These are phyloP conservation scores for Myoxocephalus aenaeus DNA, from an alignment of 2,797 vertebrate species.

Conservation along the genomic window DNA sequence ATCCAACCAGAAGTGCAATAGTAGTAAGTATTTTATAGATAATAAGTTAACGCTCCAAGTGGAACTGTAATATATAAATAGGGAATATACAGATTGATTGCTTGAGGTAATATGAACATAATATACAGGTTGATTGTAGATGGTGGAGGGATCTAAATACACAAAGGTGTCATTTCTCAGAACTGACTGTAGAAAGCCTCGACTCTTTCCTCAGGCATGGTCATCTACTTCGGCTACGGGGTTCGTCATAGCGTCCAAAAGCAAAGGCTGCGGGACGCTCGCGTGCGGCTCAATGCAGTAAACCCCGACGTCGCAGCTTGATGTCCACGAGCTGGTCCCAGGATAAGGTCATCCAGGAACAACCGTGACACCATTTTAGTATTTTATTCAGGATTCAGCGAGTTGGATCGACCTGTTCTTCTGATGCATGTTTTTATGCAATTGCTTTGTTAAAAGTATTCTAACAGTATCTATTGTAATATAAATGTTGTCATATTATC, in stretches of 20 bases:
- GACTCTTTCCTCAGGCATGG: slow-evolving; percentile 72
- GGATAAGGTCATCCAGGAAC: slow-evolving; percentile 21
- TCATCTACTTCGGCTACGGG: slow-evolving; percentile 86
- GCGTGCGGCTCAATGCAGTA: neutral
- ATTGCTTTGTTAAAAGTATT: neutral
- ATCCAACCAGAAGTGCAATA: no score
- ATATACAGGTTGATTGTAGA: no score
- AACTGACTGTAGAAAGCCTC: neutral
- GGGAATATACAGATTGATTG: no score
- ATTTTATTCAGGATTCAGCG: neutral
- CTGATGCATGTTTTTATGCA: slow-evolving; percentile 7
- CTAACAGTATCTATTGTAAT: neutral
- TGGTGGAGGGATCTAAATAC: neutral
- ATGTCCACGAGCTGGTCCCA: neutral
- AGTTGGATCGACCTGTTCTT: neutral
- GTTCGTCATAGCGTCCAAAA: slow-evolving; percentile 81
- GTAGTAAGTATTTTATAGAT: no score
- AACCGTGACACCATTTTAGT: slow-evolving; percentile 11
- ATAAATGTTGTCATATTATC: neutral
- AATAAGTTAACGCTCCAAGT: no score
- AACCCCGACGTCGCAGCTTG: slow-evolving; percentile 24
- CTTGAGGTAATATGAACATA: no score
- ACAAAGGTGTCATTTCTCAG: neutral
- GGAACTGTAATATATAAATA: no score
- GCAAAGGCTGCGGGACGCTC: slow-evolving; percentile 25